These are phyloP conservation scores for Sinotaia quadrata DNA, from an alignment of 2,888 invertebrate species.

Conservation along the genomic window DNA sequence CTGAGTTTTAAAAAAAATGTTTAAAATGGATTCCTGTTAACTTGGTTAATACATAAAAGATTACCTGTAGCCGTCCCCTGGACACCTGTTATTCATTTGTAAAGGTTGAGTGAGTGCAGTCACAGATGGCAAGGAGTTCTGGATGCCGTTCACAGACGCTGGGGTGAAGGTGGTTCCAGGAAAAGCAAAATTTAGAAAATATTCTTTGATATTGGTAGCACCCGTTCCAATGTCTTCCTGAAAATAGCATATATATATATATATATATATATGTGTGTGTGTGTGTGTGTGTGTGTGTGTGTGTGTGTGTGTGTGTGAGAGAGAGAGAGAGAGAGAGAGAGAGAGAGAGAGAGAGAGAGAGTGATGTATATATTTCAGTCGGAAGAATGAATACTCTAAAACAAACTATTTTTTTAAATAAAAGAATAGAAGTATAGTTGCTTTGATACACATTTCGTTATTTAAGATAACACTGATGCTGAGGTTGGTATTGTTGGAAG, in stretches of 20 bases:
- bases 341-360: background rate
- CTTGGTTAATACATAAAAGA: too few relatives aligned
- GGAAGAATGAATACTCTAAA: too few relatives aligned
- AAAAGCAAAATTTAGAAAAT: conserved; percentile 60
- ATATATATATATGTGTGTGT: too few relatives aligned
- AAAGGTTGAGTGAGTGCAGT: conserved; percentile 50
- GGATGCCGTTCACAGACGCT: conserved; percentile 52
- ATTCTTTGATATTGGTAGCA: conserved; percentile 45
- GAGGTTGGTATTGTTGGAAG: too few relatives aligned
- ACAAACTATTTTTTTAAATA: too few relatives aligned
- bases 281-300: background rate
- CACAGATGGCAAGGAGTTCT: conserved; percentile 44
- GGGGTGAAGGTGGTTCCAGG: conserved; percentile 50
- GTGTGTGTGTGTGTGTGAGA: background rate
- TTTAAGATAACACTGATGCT: too few relatives aligned
- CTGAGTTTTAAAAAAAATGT: too few relatives aligned
- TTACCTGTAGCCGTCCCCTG: conserved; percentile 18
- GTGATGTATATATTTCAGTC: background rate
- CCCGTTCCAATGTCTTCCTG: conserved; percentile 7
- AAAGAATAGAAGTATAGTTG: too few relatives aligned
- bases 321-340: background rate
- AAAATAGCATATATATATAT: too few relatives aligned
- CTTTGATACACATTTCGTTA: too few relatives aligned
- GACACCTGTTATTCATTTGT: conserved; percentile 48
- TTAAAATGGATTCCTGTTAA: too few relatives aligned